phyloP scores from a whole-genome alignment of 2,113 vertebrate species.

The Phalacrocorax brasilianus region DNA sequence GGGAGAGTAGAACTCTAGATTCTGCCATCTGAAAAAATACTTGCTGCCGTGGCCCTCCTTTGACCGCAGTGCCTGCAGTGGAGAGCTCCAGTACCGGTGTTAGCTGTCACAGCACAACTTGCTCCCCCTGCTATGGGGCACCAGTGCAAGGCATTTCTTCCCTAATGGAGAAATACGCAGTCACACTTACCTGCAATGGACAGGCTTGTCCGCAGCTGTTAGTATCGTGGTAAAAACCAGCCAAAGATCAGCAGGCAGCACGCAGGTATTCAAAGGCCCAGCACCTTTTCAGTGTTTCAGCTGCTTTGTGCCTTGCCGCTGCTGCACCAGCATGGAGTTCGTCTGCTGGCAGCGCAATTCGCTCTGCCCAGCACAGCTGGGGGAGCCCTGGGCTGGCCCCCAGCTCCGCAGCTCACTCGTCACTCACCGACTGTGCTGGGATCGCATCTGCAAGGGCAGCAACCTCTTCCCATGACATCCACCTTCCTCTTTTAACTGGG shows the following conservation, averaged over 20 bases:
- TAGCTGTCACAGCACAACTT: background rate
- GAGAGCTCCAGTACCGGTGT: background rate
- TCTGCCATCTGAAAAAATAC: background rate
- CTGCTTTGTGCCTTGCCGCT: background rate
- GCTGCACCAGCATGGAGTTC: background rate
- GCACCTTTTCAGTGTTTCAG: background rate
- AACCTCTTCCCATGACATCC: background rate
- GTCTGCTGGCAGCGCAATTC: fast-evolving
- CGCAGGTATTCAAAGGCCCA: background rate
- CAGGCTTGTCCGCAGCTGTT: background rate
- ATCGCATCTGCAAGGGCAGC: background rate
- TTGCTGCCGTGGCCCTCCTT: background rate
- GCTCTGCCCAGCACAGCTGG: background rate
- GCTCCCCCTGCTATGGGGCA: background rate
- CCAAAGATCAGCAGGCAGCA: background rate
- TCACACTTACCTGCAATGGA: background rate
- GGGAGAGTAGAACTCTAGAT: background rate
- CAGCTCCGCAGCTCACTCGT: background rate
- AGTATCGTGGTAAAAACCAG: background rate
- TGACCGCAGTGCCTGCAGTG: fast-evolving
- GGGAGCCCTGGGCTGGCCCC: background rate
- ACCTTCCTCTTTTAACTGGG: background rate
- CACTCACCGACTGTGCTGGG: background rate
- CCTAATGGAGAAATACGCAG: background rate
- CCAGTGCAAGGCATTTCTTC: background rate